Evolutionary conservation across 2,113 vertebrate species (phyloP).

Genomic region (Polyodon spathula): DNA sequence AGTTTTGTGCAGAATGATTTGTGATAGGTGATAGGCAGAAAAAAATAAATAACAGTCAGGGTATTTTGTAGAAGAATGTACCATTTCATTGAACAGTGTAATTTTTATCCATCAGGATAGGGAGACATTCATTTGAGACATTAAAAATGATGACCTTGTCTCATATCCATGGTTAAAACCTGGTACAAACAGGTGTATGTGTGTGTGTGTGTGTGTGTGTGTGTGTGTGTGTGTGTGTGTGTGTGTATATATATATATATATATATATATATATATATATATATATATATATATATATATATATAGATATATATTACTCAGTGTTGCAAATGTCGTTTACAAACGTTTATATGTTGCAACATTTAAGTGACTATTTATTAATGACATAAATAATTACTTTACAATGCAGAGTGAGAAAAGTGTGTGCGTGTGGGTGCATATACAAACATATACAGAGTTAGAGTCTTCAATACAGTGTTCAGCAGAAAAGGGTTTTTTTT

Average conservation of each 20-base stretch:
- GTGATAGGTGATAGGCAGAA: too few species aligned
- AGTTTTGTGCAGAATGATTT: constrained; percentile 34
- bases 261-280: too few species aligned
- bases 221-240: too few species aligned
- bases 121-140: constrained; percentile 37
- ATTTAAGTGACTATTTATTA: too few species aligned
- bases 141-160: constrained; percentile 39
- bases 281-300: too few species aligned
- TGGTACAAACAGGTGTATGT: constrained; percentile 67
- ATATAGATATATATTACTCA: too few species aligned
- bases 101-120: constrained; percentile 40
- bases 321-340: too few species aligned
- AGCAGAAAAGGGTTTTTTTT: constrained; percentile 47
- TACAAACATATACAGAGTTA: constrained; percentile 17
- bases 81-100: constrained; percentile 42
- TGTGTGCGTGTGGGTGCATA: constrained; percentile 14
- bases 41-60: constrained; percentile 15
- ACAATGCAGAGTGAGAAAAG: constrained; percentile 33
- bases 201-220: too few species aligned
- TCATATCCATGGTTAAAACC: constrained; percentile 68
- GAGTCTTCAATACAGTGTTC: constrained; percentile 44
- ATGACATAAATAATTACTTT: too few species aligned
- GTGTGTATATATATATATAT: too few species aligned
- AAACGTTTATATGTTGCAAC: too few species aligned
- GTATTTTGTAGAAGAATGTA: constrained; percentile 29